A percentile compares a stretch with the other conserved stretches of the same genome.
Evolutionary conservation across 1,140 invertebrate species (phyloP).

Genomic region (Chrysoperla carnea): DNA sequence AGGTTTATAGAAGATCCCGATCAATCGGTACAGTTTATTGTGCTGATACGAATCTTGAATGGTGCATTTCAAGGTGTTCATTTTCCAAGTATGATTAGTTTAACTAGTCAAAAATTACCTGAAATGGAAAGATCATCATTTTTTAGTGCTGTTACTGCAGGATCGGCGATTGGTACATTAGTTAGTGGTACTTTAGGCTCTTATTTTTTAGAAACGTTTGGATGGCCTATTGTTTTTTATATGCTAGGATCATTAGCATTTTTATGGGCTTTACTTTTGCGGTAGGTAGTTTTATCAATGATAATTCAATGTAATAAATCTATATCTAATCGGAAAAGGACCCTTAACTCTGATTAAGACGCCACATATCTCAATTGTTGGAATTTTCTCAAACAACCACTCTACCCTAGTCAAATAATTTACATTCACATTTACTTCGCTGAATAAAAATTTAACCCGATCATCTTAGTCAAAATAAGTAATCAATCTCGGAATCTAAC

Average conservation of each 20-base stretch:
- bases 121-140: slow-evolving; percentile 49
- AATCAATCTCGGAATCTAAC: too few species aligned
- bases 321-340: too few species aligned
- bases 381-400: too few species aligned
- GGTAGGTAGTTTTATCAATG: too few species aligned
- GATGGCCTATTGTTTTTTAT: slow-evolving; percentile 50
- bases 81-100: slow-evolving; percentile 53
- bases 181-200: slow-evolving; percentile 51
- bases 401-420: too few species aligned
- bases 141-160: slow-evolving; percentile 49
- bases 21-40: slow-evolving; percentile 36
- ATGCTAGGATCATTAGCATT: slow-evolving; percentile 36
- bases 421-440: too few species aligned
- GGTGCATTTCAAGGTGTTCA: slow-evolving; percentile 52
- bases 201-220: slow-evolving; percentile 42
- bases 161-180: slow-evolving; percentile 42
- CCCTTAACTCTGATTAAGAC: too few species aligned
- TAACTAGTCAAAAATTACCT: slow-evolving; percentile 43
- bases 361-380: too few species aligned
- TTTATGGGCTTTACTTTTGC: slow-evolving; percentile 18
- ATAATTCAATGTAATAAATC: too few species aligned
- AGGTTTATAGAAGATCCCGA: slow-evolving; percentile 32
- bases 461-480: too few species aligned
- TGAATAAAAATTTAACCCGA: too few species aligned
- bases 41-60: slow-evolving; percentile 39